These are phyloP conservation scores for Tetragonula carbonaria DNA, from an alignment of 2,888 invertebrate genomes.

Conservation along the genomic window DNA sequence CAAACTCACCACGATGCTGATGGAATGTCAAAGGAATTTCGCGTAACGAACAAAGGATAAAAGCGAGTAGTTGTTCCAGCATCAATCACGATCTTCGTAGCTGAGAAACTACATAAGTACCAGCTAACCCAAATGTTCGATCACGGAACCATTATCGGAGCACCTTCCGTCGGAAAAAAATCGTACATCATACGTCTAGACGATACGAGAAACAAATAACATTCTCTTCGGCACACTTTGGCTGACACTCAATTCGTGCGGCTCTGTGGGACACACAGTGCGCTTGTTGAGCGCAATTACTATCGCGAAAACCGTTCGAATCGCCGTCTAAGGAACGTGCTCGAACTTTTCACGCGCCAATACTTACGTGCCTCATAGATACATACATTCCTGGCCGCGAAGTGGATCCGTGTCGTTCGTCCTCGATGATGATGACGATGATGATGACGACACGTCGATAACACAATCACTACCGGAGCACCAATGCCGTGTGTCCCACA, in stretches of 20 bases:
- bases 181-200: neutral
- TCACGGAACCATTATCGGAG: neutral
- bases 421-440: slow-evolving; percentile 16
- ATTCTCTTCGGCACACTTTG: slow-evolving; percentile 16
- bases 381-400: slow-evolving; percentile 33
- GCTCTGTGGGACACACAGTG: neutral
- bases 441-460: slow-evolving; percentile 57
- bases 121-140: neutral
- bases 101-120: neutral
- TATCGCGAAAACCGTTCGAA: slow-evolving; percentile 18
- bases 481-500: slow-evolving; percentile 56
- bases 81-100: neutral
- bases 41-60: too few species aligned
- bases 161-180: neutral
- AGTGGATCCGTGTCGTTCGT: slow-evolving; percentile 33
- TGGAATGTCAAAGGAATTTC: too few species aligned
- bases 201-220: neutral
- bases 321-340: slow-evolving; percentile 4
- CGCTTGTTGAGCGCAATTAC: slow-evolving; percentile 25
- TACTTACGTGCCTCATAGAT: slow-evolving; percentile 57
- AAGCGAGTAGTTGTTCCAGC: too few species aligned
- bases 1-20: too few species aligned
- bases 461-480: slow-evolving; percentile 62
- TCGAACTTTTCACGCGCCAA: slow-evolving; percentile 26
- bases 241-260: slow-evolving; percentile 7